Conservation (phyloP, 2,797 vertebrate species). For the Danio jaintianensis region DNA sequence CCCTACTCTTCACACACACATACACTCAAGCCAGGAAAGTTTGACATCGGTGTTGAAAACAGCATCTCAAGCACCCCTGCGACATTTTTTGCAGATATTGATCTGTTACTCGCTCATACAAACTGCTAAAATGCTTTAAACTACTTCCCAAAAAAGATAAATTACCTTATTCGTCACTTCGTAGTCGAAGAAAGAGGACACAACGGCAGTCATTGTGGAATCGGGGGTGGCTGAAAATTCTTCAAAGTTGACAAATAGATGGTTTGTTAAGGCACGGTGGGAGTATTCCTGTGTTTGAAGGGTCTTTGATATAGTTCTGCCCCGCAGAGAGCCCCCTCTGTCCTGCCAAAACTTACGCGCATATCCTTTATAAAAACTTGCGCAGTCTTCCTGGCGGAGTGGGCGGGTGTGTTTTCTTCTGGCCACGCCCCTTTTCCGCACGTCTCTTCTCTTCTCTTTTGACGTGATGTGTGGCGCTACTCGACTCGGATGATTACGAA, state of each 20-base stretch:
- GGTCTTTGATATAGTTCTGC: constrained; percentile 45
- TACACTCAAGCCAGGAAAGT: neutral
- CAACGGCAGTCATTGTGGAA: constrained; percentile 82
- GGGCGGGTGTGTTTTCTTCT: constrained; percentile 45
- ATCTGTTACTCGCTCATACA: neutral
- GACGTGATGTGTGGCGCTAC: constrained; percentile 2
- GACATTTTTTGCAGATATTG: neutral
- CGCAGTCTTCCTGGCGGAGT: constrained; percentile 25
- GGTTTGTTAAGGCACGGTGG: constrained; percentile 32
- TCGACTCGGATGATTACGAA: neutral
- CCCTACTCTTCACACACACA: neutral
- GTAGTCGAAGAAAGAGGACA: constrained; percentile 82
- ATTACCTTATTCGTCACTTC: constrained; percentile 86
- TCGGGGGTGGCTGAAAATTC: constrained; percentile 56
- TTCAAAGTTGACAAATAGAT: constrained; percentile 53
- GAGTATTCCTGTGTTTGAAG: constrained; percentile 49
- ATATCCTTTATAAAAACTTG: constrained; percentile 63
- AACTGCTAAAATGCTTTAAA: constrained; percentile 47
- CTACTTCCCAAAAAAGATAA: constrained; percentile 3
- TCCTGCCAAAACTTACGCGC: constrained; percentile 52
- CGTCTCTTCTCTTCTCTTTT: neutral
- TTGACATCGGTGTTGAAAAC: constrained; percentile 1
- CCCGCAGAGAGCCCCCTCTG: constrained; percentile 64
- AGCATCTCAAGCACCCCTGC: neutral
- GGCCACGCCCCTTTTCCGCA: constrained; percentile 19